phyloP scores from a whole-genome alignment of 2,888 invertebrate genomes.

The Capitulum mitella region DNA sequence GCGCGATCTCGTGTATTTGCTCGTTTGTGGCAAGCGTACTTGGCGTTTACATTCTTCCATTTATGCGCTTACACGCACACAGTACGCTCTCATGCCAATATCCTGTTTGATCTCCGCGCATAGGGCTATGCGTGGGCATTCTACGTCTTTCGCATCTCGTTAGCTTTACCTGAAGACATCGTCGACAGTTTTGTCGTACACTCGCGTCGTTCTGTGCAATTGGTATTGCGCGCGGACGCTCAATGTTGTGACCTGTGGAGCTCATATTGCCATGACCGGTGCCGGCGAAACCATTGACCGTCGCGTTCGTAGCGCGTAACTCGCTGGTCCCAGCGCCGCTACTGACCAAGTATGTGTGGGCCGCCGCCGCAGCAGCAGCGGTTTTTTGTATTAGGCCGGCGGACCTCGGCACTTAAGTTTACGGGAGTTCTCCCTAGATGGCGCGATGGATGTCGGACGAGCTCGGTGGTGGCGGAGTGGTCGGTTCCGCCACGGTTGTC shows the following conservation, averaged over 20 bases:
- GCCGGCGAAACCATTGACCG: too few species aligned
- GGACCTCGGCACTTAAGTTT: too few species aligned
- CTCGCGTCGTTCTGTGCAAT: not conserved
- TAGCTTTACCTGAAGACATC: not conserved
- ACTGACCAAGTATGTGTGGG: too few species aligned
- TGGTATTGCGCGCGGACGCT: not conserved
- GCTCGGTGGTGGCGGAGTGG: too few species aligned
- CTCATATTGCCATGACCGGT: too few species aligned
- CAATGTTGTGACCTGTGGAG: not conserved
- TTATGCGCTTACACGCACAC: not conserved
- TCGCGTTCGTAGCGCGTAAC: too few species aligned
- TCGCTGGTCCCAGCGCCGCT: too few species aligned
- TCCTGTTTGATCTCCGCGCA: not conserved
- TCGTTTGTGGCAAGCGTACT: not conserved
- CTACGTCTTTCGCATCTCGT: not conserved
- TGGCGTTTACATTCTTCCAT: not conserved
- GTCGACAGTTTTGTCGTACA: not conserved
- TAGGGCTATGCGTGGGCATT: not conserved
- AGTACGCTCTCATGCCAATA: not conserved
- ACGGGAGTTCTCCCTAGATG: too few species aligned
- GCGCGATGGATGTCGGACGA: too few species aligned
- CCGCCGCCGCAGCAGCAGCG: too few species aligned
- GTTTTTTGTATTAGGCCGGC: too few species aligned
- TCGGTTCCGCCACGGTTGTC: too few species aligned
- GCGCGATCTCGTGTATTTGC: not conserved